These are phyloP conservation scores for Fragum whitleyi DNA, from an alignment of 2,888 invertebrate species.

Conservation along the genomic window DNA sequence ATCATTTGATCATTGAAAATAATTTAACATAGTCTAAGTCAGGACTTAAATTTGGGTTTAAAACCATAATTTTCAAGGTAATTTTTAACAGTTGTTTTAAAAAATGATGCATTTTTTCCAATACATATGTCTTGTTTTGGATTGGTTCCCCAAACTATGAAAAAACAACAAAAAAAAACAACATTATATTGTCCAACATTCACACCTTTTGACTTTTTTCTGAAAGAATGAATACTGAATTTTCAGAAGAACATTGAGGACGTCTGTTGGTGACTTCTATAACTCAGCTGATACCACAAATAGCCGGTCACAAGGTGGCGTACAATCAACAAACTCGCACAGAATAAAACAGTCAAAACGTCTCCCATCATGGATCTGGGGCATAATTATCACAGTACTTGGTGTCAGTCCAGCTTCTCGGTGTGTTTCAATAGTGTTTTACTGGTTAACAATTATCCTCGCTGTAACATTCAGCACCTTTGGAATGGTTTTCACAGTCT, in stretches of 20 bases:
- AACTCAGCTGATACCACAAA: conserved; percentile 46
- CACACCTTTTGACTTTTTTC: too few species aligned
- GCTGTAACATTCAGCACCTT: conserved; percentile 79
- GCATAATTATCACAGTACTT: conserved; percentile 78
- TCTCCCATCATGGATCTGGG: conserved; percentile 84
- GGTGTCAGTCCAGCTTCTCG: conserved; percentile 73
- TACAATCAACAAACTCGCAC: conserved; percentile 10
- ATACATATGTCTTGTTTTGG: too few species aligned
- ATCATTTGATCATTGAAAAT: too few species aligned
- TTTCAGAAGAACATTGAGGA: conserved; percentile 19
- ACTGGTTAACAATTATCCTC: conserved; percentile 75
- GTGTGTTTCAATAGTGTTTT: conserved; percentile 71
- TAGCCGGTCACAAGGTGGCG: background rate
- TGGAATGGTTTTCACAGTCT: conserved; percentile 80
- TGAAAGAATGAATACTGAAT: too few species aligned
- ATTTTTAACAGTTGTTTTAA: too few species aligned
- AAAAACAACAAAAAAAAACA: too few species aligned
- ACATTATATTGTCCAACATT: too few species aligned
- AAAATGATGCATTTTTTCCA: too few species aligned
- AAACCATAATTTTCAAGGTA: too few species aligned
- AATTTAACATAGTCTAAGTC: too few species aligned
- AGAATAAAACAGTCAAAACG: conserved; percentile 75
- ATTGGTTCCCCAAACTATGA: too few species aligned
- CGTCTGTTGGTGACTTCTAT: conserved; percentile 43
- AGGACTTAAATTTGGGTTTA: too few species aligned